Base-by-base conservation (phyloP, 1,140 invertebrate species). In the Catajapyx aquilonaris region DNA sequence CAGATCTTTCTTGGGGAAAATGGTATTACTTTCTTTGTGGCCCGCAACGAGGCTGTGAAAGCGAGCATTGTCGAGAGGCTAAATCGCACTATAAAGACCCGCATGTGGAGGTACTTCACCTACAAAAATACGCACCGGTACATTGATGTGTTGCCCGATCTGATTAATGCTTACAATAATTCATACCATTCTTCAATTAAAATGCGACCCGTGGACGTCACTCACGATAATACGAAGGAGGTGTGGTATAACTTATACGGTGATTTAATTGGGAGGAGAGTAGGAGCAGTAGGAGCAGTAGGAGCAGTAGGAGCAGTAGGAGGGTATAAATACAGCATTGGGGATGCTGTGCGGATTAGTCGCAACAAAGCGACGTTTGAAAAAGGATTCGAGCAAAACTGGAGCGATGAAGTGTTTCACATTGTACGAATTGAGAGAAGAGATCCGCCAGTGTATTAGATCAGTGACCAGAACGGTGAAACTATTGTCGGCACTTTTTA, bases 241-340 rank as follows among this genome's bases (percentile, higher is more conserved):
- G 42, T 41, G 0, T 46, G 44, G 44, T 9, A 38, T 4, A 35
- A 46, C n/a, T 31, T 32, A 4, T 37, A 46, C 32, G 35, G 31
- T 17, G 37, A 44, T 31, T 5, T 34, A 11, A 37, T 15, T 16
- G 3, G 3, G 2, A 4, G 3, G 11, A 25, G 19, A 11, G n/a
- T n/a, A n/a, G n/a, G n/a, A 20, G 18, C 13, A 40, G 17, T 33
- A 33, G 17, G 7, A 33, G 13, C 7, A 28, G 13, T n/a, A 28
- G 7, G 7, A 20, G 18, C 13, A 40, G 17, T 33, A 33, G 17
- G 7, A 33, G 13, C 7, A 28, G 13, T n/a, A 28, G 7, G 7
- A 28, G 13, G 13, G 13, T 28, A 28, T 28, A 28, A 28, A 28
- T 28, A 9, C 13, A 13, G 13, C 13, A 28, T 28, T 28, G 23